phyloP scores from a whole-genome alignment of 2,888 invertebrate species.

The Pandemis corylana region DNA sequence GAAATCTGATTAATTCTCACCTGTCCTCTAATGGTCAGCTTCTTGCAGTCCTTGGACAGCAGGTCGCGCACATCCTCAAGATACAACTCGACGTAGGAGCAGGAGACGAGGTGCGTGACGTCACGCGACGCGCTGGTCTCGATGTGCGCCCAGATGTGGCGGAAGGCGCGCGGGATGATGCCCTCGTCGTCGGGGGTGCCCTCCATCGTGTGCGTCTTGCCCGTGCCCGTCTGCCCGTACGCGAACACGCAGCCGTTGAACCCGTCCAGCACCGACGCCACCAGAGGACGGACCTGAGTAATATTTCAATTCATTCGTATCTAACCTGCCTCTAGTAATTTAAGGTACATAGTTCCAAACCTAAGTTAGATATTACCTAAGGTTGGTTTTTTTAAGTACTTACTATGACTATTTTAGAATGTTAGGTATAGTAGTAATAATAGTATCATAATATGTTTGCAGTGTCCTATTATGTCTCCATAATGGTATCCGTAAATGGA shows the following conservation, averaged over 20 bases:
- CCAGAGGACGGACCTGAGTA: conserved; percentile 91
- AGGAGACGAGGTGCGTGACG: conserved; percentile 97
- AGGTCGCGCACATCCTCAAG: conserved; percentile 93
- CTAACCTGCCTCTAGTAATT: too few relatives aligned
- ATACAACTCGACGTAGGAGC: conserved; percentile 99
- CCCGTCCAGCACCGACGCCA: conserved; percentile 97
- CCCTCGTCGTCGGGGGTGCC: conserved; percentile 89
- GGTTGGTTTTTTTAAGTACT: too few relatives aligned
- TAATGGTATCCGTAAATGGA: conserved; percentile 9
- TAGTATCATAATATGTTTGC: conserved; percentile 4
- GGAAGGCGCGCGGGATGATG: conserved; percentile 97
- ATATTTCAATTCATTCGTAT: too few relatives aligned
- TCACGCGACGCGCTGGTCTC: conserved; percentile 92
- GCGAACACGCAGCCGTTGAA: conserved; percentile 99
- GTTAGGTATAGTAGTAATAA: neutral
- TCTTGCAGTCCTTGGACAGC: conserved; percentile 90
- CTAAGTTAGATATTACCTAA: too few relatives aligned
- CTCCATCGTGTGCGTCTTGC: conserved; percentile 92
- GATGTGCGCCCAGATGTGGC: conserved; percentile 98
- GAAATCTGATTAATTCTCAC: conserved; percentile 52
- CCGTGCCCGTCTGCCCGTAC: conserved; percentile 99
- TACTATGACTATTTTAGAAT: neutral
- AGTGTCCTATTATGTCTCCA: conserved; percentile 29
- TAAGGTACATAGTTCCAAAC: too few relatives aligned
- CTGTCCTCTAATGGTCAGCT: conserved; percentile 86